Evolutionary conservation across 1,140 invertebrate genomes (phyloP).

Genomic region (Diploscapter pachys): DNA sequence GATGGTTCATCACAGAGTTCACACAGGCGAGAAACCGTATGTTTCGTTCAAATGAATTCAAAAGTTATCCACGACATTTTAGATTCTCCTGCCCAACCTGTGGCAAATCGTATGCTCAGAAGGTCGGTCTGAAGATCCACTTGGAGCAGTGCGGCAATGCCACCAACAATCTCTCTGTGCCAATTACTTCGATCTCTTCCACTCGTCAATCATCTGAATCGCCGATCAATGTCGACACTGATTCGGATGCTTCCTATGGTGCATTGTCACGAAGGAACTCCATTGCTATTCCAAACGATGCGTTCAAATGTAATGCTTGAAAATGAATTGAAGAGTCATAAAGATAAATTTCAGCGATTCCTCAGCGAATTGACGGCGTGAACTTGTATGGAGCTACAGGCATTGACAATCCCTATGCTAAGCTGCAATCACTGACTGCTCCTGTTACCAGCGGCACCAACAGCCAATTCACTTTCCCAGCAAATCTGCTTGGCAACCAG

Average conservation of each 20-base stretch:
- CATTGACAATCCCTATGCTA: neutral
- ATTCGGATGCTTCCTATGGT: constrained; percentile 6
- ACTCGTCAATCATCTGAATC: neutral
- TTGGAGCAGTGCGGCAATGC: constrained; percentile 51
- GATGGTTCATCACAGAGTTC: constrained; percentile 74
- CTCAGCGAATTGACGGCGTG: neutral
- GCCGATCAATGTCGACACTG: constrained; percentile 22
- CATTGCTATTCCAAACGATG: neutral
- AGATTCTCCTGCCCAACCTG: constrained; percentile 50
- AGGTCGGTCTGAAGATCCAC: constrained; percentile 58
- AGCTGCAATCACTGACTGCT: constrained; percentile 7
- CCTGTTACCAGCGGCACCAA: neutral
- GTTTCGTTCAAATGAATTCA: constrained; percentile 66
- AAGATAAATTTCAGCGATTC: constrained; percentile 7
- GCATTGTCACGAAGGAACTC: constrained; percentile 4
- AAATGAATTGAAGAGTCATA: constrained; percentile 12
- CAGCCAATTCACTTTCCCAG: too few species aligned
- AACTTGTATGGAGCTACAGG: too few species aligned
- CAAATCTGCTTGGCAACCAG: too few species aligned
- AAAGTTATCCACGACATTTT: constrained; percentile 11
- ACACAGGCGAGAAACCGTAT: constrained; percentile 75
- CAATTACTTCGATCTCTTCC: neutral
- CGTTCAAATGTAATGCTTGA: neutral
- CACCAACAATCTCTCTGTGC: neutral
- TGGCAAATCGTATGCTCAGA: constrained; percentile 54